Evolutionary conservation across 1,140 invertebrate species (phyloP), one percentile per base, ranked within the genome.

Genomic region (Cepaea nemoralis): DNA sequence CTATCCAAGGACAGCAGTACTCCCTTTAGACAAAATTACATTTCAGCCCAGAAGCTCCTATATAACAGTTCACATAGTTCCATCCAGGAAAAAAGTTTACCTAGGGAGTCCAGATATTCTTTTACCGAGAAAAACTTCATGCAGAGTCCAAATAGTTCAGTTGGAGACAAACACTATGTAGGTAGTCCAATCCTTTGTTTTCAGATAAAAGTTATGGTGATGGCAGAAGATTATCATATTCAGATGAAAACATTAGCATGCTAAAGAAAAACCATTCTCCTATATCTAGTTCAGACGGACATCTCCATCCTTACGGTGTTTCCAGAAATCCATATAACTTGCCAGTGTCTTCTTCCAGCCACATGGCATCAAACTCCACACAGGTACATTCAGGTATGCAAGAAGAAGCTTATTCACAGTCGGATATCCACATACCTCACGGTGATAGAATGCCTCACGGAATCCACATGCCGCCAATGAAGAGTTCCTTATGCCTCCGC

Each of bases 211-310:
- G 33, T 45, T 74, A 45, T 42, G 35, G 10, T 35, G 77, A 78
- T 33, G 33, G 31, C 31, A 67, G 66, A 45, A 78, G 66, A 35
- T 12, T 67, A 14, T 39, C 69, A 27, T 78, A 42, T 31, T 45
- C 45, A 48, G 67, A 80, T 50, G 67, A 73, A 27, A 80, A 73
- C 24, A 10, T 31, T 16, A n/a, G 19, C 45, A 33, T 80, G 39
- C 50, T 73, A 35, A 80, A 73, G 33, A 77, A 66, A 66, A 73
- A 45, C 70, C 77, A 80, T 3, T 50, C 78, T 39, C n/a, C 69
- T 24, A 35, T 71, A n/a, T 73, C 66, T 10, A 48, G 22, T 35
- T 45, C 33, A 33, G 48, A 80, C 39, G 35, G 33, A 45, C 42
- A 31, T 22, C 27, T 79, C 10, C 69, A 45, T 48, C 78, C 40